A percentile compares a stretch with the other conserved stretches of the same genome.
phyloP scores from a whole-genome alignment of 2,797 vertebrate species.

The Lepilemur ruficaudatus region DNA sequence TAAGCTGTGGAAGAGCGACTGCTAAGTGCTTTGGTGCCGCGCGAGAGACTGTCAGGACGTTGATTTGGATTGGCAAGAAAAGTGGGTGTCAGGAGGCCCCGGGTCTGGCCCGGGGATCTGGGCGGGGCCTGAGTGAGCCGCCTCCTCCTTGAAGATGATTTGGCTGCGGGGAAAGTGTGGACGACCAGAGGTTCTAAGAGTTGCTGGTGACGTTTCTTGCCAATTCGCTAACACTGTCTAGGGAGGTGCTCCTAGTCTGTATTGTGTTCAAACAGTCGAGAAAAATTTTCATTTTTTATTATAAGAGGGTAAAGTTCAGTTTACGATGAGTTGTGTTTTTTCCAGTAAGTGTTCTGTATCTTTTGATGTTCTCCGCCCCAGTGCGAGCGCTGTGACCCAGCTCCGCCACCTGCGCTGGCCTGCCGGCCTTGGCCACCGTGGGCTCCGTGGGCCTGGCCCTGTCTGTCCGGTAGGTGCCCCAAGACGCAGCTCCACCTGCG shows the following conservation, averaged over 20 bases:
- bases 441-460: slow-evolving; percentile 70
- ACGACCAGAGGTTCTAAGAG: background rate
- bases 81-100: background rate
- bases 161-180: background rate
- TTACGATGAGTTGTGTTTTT: slow-evolving; percentile 77
- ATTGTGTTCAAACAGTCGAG: slow-evolving; percentile 77
- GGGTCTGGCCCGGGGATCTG: background rate
- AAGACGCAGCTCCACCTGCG: slow-evolving; percentile 81
- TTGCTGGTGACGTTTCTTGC: slow-evolving; percentile 29
- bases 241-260: slow-evolving; percentile 66
- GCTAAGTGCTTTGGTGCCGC: slow-evolving; percentile 84
- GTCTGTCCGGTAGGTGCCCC: slow-evolving; percentile 80
- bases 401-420: background rate
- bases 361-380: slow-evolving; percentile 69
- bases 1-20: slow-evolving; percentile 99
- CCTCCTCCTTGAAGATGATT: background rate
- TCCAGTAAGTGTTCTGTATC: slow-evolving; percentile 74
- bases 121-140: background rate
- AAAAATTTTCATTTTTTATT: slow-evolving; percentile 71
- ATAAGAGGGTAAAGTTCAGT: slow-evolving; percentile 76
- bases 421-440: background rate
- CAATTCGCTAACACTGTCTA: slow-evolving; percentile 33
- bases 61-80: slow-evolving; percentile 66
- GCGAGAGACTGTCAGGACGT: slow-evolving; percentile 68
- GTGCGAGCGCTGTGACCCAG: slow-evolving; percentile 66